A percentile compares a stretch with the other conserved stretches of the same genome.
Evolutionary conservation across 2,888 invertebrate genomes (phyloP).

Genomic region (Hypolimnas misippus): DNA sequence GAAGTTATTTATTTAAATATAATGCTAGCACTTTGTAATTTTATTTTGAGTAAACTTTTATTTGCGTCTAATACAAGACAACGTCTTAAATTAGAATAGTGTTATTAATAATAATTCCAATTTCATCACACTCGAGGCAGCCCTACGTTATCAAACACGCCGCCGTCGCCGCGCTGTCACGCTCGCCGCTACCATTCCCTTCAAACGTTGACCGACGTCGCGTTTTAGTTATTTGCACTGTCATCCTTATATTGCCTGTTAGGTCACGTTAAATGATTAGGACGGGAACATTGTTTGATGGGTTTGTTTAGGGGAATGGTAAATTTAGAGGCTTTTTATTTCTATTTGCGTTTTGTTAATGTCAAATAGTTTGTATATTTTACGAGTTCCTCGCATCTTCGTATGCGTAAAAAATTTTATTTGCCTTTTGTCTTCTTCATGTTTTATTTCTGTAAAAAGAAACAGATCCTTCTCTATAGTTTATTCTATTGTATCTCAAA

Average conservation of each 20-base stretch:
- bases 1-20: too few species aligned
- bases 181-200: constrained; percentile 43
- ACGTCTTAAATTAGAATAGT: too few species aligned
- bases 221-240: constrained; percentile 41
- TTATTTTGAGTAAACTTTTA: too few species aligned
- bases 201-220: constrained; percentile 39
- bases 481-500: too few species aligned
- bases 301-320: constrained; percentile 10
- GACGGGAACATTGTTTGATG: constrained; percentile 10
- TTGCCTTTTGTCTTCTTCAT: too few species aligned
- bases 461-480: too few species aligned
- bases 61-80: too few species aligned
- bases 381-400: too few species aligned
- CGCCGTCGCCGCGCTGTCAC: constrained; percentile 46
- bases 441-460: too few species aligned
- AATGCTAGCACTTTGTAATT: too few species aligned
- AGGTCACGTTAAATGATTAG: constrained; percentile 15
- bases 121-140: constrained; percentile 31
- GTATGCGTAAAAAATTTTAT: too few species aligned
- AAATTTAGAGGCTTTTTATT: constrained; percentile 4
- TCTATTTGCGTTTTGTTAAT: not conserved
- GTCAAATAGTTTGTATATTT: not conserved
- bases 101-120: not conserved
- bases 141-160: constrained; percentile 50
- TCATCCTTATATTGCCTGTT: constrained; percentile 37